Evolutionary conservation across 1,140 invertebrate species (phyloP), one percentile per base, ranked within the genome.

Genomic region (Littorina saxatilis): DNA sequence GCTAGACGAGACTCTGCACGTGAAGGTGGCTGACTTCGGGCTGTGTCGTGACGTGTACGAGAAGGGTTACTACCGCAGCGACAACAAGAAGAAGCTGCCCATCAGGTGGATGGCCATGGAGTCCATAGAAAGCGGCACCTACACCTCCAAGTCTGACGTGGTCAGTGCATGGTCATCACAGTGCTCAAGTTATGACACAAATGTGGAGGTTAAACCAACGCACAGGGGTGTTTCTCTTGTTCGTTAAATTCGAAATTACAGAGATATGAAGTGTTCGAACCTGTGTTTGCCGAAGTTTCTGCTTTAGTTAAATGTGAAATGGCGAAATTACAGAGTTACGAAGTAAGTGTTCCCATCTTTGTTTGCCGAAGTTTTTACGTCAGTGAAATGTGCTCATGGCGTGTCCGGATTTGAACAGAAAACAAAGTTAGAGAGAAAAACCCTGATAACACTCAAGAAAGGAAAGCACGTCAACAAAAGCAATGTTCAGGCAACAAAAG

Each of bases 11-110:
- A 70, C 90, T n/a, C 77, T 90, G 27, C 84, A 77, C 4, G 92
- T 93, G 3, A 93, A 94, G 83, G 92, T 94, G 13, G 93, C 93
- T 15, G 94, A 94, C 87, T 94, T 94, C 87, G 94, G 94, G 5
- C 85, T 94, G 39, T 92, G 93, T 9, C 82, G 93, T 27, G 93
- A 93, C 82, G 90, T 94, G 35, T 93, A 93, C 79, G 91, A 93
- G 75, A 90, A 90, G 58, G 90, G 92, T 32, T 94, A 94, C 85
- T 94, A 94, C 88, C 90, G 88, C 74, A 91, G 89, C 72, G 91
- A 92, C 68, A 91, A 91, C 80, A 91, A 90, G 61, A 91, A 92
- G 80, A 92, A 92, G 74, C 82, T 93, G 1, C 93, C 93, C 0
- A 91, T 93, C 40, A 88, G 91, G 77, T 93, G 93, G 93, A 92